Evolutionary conservation across 2,888 invertebrate genomes (phyloP).

Genomic region (Harpagoxenus sublaevis): DNA sequence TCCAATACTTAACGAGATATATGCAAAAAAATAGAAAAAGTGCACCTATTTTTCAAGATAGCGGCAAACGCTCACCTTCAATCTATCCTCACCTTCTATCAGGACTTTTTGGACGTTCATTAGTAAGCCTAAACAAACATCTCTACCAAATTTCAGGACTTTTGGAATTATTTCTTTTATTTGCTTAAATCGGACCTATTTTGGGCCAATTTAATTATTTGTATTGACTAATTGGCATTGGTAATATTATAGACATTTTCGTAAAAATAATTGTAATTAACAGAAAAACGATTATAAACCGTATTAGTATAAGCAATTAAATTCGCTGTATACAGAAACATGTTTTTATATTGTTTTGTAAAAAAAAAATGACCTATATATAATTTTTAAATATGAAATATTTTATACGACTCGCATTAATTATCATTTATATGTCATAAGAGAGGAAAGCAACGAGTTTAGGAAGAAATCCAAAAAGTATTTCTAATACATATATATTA

Average conservation of each 20-base stretch:
- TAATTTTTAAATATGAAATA: neutral
- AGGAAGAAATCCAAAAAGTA: neutral
- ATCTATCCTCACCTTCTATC: too few species aligned
- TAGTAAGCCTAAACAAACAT: too few species aligned
- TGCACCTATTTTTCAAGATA: too few species aligned
- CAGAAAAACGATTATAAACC: neutral
- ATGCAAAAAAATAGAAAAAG: too few species aligned
- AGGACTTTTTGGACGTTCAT: too few species aligned
- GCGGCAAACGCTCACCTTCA: too few species aligned
- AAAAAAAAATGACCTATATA: neutral
- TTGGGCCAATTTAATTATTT: neutral
- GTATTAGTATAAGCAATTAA: neutral
- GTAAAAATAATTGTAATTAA: neutral
- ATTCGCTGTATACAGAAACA: neutral
- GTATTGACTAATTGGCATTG: neutral
- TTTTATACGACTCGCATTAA: neutral
- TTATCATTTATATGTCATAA: neutral
- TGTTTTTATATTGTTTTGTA: neutral
- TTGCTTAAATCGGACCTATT: too few species aligned
- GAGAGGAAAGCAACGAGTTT: neutral
- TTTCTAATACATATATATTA: neutral
- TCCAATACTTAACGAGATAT: too few species aligned
- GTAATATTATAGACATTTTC: neutral
- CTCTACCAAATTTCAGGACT: too few species aligned
- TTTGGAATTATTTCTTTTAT: too few species aligned